A percentile compares a stretch with the other conserved stretches of the same genome.
Evolutionary conservation across 2,888 invertebrate species (phyloP).

Genomic region (Cheilosia impressa): DNA sequence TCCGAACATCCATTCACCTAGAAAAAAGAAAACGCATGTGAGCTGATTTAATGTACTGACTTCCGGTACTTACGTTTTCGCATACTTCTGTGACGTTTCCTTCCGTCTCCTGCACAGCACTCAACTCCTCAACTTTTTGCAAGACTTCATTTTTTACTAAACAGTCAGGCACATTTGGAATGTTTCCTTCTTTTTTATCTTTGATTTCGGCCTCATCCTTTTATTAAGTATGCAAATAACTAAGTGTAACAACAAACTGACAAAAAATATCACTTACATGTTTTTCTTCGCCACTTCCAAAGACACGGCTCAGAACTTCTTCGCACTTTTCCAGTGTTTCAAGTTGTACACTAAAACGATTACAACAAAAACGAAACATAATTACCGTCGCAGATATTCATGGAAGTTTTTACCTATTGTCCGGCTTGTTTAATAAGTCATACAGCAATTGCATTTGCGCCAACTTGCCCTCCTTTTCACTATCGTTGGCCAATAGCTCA

Average conservation of each 20-base stretch:
- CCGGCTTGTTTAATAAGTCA: constrained; percentile 64
- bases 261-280: constrained; percentile 32
- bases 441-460: constrained; percentile 68
- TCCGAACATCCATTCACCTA: constrained; percentile 44
- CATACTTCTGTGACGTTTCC: neutral
- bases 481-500: constrained; percentile 59
- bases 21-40: neutral
- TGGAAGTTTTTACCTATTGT: constrained; percentile 50
- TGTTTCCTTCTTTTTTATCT: neutral
- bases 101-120: too few relatives aligned
- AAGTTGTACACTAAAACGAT: constrained; percentile 48
- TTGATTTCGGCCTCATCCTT: constrained; percentile 6
- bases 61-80: constrained; percentile 24
- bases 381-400: neutral
- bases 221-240: neutral
- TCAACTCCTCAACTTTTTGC: neutral
- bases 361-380: neutral
- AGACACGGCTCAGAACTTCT: constrained; percentile 67
- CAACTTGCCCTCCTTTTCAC: constrained; percentile 61
- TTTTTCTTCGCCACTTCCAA: constrained; percentile 49
- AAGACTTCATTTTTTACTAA: neutral
- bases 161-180: constrained; percentile 1
- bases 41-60: neutral
- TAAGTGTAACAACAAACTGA: neutral
- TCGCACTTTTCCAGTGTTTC: constrained; percentile 68